Evolutionary conservation across 2,797 vertebrate species (phyloP), one percentile per base, ranked within the genome.

Genomic region (Erethizon dorsatum): DNA sequence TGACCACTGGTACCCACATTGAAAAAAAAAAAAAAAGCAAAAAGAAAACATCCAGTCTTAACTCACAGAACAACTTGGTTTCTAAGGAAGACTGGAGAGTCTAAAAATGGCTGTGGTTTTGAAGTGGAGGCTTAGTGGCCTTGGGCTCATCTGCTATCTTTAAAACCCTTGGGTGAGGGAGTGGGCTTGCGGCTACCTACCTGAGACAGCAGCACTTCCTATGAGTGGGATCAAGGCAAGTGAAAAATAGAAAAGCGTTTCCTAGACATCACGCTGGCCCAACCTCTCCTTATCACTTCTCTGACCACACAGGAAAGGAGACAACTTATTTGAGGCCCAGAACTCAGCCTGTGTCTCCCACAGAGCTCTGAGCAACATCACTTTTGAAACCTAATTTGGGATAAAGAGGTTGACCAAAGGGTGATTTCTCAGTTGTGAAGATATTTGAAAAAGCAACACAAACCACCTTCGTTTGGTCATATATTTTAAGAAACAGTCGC

Each of bases 211-310:
- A 54, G 17, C 4, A 2, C 11, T 92, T 89, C 89, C 90, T 65
- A 7, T 22, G 41, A 94, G 67, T 1, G 10, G 9, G 89, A 93
- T 63, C 63, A 54, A 71, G 33, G 67, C 75, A 77, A 84, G 65
- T 65, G 82, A 90, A 94, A 97, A 79, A 63, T 41, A 71, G 56
- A 85, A 69, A 78, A 54, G 37, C 24, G 22, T 83, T 83, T 87
- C 50, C 33, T 84, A 77, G 54, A 91, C 52, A 28, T 17, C 0
- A 0, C 3, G 28, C 50, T 33, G 63, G 31, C 84, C 41, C 28
- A 18, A 13, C 12, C 1, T 83, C 63, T 82, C 67, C 67, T 92
- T 86, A 87, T 77, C 91, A 56, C 28, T 52, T 61, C 69, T 91
- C 80, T 84, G 69, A 91, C 41, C 52, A 83, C 45, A 78, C 47